phyloP scores from a whole-genome alignment of 2,888 invertebrate species.

The Podabrus alpinus region DNA sequence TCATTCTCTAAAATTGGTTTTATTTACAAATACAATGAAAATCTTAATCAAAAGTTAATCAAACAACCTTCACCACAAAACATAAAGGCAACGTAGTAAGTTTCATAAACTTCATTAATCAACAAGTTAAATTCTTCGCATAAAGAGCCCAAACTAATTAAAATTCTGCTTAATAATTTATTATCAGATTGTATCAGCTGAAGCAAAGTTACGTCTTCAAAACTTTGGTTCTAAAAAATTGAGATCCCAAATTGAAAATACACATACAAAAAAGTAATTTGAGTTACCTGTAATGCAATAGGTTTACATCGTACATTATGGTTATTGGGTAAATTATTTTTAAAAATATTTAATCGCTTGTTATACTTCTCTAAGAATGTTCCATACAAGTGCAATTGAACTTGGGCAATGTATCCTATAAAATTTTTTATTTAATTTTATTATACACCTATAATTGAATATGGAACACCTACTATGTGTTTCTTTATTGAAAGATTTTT shows the following conservation, averaged over 20 bases:
- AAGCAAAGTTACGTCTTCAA: constrained; percentile 68
- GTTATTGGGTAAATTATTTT: constrained; percentile 46
- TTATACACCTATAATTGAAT: constrained; percentile 7
- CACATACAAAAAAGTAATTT: constrained; percentile 20
- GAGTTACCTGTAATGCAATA: constrained; percentile 28
- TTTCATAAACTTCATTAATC: constrained; percentile 67
- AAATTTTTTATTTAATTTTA: neutral
- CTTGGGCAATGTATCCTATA: constrained; percentile 42
- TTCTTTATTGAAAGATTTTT: constrained; percentile 53
- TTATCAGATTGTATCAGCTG: constrained; percentile 83
- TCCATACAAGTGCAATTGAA: constrained; percentile 60
- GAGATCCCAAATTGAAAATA: constrained; percentile 45
- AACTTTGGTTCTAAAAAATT: constrained; percentile 52
- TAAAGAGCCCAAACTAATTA: constrained; percentile 77
- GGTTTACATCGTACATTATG: constrained; percentile 24
- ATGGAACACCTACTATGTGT: constrained; percentile 50
- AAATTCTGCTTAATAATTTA: constrained; percentile 75
- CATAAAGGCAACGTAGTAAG: constrained; percentile 66
- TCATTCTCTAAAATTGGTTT: constrained; percentile 40
- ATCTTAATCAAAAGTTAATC: neutral
- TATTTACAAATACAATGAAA: neutral
- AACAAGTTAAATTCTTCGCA: constrained; percentile 77
- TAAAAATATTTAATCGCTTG: constrained; percentile 45
- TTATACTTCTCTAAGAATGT: constrained; percentile 58
- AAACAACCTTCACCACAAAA: constrained; percentile 68